Base-by-base conservation (phyloP, 2,113 vertebrate genomes). In the Pao palembangensis region DNA sequence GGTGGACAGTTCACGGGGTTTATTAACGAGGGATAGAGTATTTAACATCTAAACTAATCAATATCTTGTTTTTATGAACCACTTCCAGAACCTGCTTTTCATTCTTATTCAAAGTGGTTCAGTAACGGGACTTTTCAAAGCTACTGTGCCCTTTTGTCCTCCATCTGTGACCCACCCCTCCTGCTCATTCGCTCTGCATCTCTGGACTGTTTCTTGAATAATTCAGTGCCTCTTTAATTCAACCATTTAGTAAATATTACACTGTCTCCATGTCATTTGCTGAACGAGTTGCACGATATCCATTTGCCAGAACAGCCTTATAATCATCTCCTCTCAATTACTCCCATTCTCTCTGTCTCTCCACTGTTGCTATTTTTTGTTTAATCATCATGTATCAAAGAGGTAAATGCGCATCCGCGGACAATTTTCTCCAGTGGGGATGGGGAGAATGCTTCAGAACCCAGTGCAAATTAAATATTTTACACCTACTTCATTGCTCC, bases 321-420 rank as follows among this genome's bases (percentile, higher is more conserved):
- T 83, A 73, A 86, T 80, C 71, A 83, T 73, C 71, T 59, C 31
- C 28, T 69, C 53, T 50, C 17, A 51, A 64, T 48, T 38, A 38
- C 34, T 50, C 57, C 3, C 16, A 19, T 5, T 31, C 8, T 54
- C 59, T 57, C 31, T 58, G 8, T 12, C 28, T 63, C 48, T 60
- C 55, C 53, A 50, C 67, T 61, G 56, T 46, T 11, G 68, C 62
- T 28, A 28, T 28, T 69, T 44, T 79, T 76, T 66, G 71, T 79
- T 82, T 72, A 73, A 84, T 84, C 81, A 79, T 83, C 64, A 76
- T 79, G 71, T 71, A 74, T 78, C 76, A 76, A 72, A 71, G 64
- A 53, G 82, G 38, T 62, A 61, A 13, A 23, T 77, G 55, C 55
- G 68, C 25, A 5, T 61, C 47, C 50, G 46, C 19, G n/a, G 34